Conservation (phyloP, 2,113 vertebrate species). For the Brachionichthys hirsutus region DNA sequence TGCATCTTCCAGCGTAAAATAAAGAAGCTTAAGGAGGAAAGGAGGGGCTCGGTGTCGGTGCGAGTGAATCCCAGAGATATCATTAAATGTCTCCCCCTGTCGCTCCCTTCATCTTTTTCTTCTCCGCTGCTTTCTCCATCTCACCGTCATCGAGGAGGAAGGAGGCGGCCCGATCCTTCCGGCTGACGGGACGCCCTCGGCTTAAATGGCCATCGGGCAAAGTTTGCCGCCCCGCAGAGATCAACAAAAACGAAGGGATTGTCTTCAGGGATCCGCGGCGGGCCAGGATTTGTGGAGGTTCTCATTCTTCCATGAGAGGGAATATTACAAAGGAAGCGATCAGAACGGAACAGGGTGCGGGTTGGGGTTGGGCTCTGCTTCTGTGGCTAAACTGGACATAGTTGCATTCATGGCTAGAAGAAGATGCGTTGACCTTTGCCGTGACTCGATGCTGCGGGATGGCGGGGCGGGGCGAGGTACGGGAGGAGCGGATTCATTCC, state of each 20-base stretch:
- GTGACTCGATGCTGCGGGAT: constrained; percentile 20
- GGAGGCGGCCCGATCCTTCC: constrained; percentile 39
- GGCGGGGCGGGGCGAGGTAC: constrained; percentile 24
- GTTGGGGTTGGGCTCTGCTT: no score
- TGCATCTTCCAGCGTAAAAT: constrained; percentile 13
- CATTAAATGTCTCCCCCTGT: constrained; percentile 35
- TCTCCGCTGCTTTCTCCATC: constrained; percentile 11
- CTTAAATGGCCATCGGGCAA: constrained; percentile 42
- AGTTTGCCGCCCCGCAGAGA: constrained; percentile 20
- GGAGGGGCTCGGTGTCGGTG: neutral
- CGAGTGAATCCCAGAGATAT: constrained; percentile 32
- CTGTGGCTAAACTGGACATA: no score
- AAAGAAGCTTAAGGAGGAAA: constrained; percentile 32
- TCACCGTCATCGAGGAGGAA: constrained; percentile 30
- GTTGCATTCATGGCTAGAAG: constrained; percentile 10
- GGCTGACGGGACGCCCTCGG: constrained; percentile 46
- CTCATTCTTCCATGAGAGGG: constrained; percentile 5
- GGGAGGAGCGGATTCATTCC: constrained; percentile 33
- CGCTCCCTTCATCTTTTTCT: neutral
- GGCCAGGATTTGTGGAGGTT: constrained; percentile 11
- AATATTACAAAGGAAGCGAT: no score
- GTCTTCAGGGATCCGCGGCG: constrained; percentile 19
- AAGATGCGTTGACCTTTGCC: constrained; percentile 24
- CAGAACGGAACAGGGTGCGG: no score
- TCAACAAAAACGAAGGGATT: constrained; percentile 28